phyloP scores from a whole-genome alignment of 2,888 invertebrate genomes.

The Caenorhabditis becei region DNA sequence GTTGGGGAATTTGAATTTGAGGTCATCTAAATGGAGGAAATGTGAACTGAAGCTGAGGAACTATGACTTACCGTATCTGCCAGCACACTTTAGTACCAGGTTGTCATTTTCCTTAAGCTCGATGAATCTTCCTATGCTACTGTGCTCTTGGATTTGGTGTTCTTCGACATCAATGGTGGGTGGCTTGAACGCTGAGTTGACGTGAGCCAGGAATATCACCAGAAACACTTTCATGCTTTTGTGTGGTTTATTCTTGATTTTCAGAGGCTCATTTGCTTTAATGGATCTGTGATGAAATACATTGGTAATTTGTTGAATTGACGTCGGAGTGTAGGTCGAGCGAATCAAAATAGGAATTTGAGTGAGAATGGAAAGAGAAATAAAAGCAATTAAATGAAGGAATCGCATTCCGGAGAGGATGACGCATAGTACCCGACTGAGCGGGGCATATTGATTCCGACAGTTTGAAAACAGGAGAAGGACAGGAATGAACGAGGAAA shows the following conservation, averaged over 20 bases:
- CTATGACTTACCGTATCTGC: conserved; percentile 34
- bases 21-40: conserved; percentile 28
- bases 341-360: no score
- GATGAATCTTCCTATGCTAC: conserved; percentile 50
- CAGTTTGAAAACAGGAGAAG: conserved; percentile 47
- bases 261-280: conserved; percentile 16
- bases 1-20: conserved; percentile 33
- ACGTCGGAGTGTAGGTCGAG: no score
- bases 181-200: conserved; percentile 13
- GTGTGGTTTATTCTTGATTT: background rate
- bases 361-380: background rate
- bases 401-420: conserved; percentile 15
- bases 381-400: conserved; percentile 33
- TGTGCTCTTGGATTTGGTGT: conserved; percentile 21
- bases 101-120: conserved; percentile 49
- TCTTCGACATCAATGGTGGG: conserved; percentile 39
- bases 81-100: conserved; percentile 49
- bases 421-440: conserved; percentile 38
- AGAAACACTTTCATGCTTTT: conserved; percentile 25
- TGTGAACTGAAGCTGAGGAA: background rate
- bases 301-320: background rate
- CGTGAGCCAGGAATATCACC: background rate
- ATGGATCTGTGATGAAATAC: conserved; percentile 37
- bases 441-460: conserved; percentile 43
- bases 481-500: conserved; percentile 20